Evolutionary conservation across 2,888 invertebrate genomes (phyloP), one percentile per base, ranked within the genome.

Genomic region (Conus canariensis): DNA sequence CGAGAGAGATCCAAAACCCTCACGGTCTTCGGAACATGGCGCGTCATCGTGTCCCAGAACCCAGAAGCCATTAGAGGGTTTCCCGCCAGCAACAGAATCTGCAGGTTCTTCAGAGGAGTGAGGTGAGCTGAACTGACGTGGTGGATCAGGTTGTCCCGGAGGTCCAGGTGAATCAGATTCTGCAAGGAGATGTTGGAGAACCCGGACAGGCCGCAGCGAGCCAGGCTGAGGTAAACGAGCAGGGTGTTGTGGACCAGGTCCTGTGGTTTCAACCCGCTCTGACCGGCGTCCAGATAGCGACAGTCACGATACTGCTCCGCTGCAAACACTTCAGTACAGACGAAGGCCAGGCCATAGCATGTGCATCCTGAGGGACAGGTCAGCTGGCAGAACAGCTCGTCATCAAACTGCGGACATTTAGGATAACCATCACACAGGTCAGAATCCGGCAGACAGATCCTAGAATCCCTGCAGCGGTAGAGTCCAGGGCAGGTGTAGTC

Each of bases 191-290:
- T 8, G 60, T 85, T 60, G 22, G 56, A 22, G n/a, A 85, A 85
- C 1, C 16, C 1, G 9, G 59, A 59, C 9, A 85, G 85, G 22
- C 25, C 60, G 56, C 85, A 85, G 25, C 85, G 14, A 56, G 85
- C 85, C 85, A 85, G 60, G 25, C 60, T 85, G 19, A 85, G 60
- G 16, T 60, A 25, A 85, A 85, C 60, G 5, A 85, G 85, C 85
- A 85, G 59, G 14, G 16, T 60, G 45, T 85, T 85, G 25, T 85
- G n/a, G 16, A 60, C 60, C 60, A 85, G 59, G 25, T 60, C 60
- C 59, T n/a, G 25, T 12, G 85, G 45, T 25, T 0, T 30, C 85
- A 85, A 60, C 3, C 85, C 85, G 25, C 60, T 85, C 6, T 12
- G 25, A 25, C 85, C n/a, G 16, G 85, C 85, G 16, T 85, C 85